phyloP scores from a whole-genome alignment of 2,888 invertebrate genomes.

The Tineola bisselliella region DNA sequence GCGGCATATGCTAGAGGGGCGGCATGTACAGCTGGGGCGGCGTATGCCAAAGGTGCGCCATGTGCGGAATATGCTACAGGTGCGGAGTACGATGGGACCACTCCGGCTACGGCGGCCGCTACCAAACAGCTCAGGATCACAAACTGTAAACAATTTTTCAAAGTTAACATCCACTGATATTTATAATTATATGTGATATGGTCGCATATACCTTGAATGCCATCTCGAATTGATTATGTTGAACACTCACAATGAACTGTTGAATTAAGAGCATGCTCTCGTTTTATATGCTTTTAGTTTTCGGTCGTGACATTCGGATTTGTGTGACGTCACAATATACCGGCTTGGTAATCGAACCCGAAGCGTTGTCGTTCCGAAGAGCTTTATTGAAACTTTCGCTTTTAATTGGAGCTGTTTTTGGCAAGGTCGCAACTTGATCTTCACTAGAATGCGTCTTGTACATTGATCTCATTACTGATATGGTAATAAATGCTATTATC shows the following conservation, averaged over 20 bases:
- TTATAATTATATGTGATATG: background rate
- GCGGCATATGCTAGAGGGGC: too few species aligned
- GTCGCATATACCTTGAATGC: slow-evolving; percentile 46
- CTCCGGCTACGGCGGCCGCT: slow-evolving; percentile 44
- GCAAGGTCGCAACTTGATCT: slow-evolving; percentile 38
- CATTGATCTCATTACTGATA: background rate
- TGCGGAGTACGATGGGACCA: slow-evolving; percentile 26
- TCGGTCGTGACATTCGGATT: slow-evolving; percentile 32
- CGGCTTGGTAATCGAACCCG: slow-evolving; percentile 33
- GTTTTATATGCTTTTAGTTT: slow-evolving; percentile 33
- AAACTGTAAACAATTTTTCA: slow-evolving; percentile 15
- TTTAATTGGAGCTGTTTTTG: slow-evolving; percentile 37
- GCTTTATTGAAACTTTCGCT: slow-evolving; percentile 48
- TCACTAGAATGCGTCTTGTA: slow-evolving; percentile 9
- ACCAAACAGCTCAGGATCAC: slow-evolving; percentile 35
- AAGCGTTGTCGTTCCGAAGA: slow-evolving; percentile 24
- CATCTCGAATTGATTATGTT: slow-evolving; percentile 38
- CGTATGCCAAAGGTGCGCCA: slow-evolving; percentile 36
- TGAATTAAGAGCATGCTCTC: slow-evolving; percentile 28
- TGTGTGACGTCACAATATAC: slow-evolving; percentile 33
- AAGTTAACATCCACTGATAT: background rate
- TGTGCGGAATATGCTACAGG: slow-evolving; percentile 23
- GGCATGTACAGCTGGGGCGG: slow-evolving; percentile 39
- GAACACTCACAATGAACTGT: slow-evolving; percentile 36
- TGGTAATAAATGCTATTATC: background rate